A percentile compares a stretch with the other conserved stretches of the same genome.
Evolutionary conservation across 2,888 invertebrate species (phyloP).

Genomic region (Hyles lineata): DNA sequence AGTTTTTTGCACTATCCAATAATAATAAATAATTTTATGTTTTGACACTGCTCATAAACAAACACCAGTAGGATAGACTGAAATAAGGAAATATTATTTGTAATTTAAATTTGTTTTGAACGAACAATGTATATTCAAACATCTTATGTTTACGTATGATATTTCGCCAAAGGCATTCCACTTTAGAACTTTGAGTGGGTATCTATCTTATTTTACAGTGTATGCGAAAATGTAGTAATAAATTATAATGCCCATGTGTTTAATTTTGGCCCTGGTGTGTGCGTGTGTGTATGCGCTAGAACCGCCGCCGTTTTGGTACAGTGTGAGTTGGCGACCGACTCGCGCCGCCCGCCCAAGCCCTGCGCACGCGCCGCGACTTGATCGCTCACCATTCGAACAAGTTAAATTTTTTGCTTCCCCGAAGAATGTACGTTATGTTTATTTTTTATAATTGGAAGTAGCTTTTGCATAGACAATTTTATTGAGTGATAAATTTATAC

Average conservation of each 20-base stretch:
- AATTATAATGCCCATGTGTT: slow-evolving; percentile 72
- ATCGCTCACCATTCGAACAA: background rate
- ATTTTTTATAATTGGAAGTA: background rate
- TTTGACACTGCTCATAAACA: slow-evolving; percentile 1
- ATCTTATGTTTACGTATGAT: slow-evolving; percentile 39
- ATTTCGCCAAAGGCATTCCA: slow-evolving; percentile 58
- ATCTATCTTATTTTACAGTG: slow-evolving; percentile 66
- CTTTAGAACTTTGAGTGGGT: slow-evolving; percentile 53
- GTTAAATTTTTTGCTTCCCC: background rate
- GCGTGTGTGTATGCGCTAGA: slow-evolving; percentile 46
- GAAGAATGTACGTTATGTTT: slow-evolving; percentile 8
- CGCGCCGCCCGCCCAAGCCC: slow-evolving; percentile 44
- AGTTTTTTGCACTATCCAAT: background rate
- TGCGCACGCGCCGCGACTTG: slow-evolving; percentile 41
- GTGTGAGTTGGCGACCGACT: slow-evolving; percentile 35
- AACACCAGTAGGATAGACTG: background rate
- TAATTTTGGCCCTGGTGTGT: slow-evolving; percentile 53
- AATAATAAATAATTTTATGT: background rate
- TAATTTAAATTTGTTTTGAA: background rate
- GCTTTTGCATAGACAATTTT: background rate
- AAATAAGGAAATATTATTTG: background rate
- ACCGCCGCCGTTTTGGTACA: slow-evolving; percentile 43
- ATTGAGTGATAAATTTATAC: background rate
- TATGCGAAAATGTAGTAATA: slow-evolving; percentile 71
- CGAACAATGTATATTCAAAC: slow-evolving; percentile 5